Base-by-base conservation (phyloP, 2,888 invertebrate genomes). In the Scaptomyza polygonia region DNA sequence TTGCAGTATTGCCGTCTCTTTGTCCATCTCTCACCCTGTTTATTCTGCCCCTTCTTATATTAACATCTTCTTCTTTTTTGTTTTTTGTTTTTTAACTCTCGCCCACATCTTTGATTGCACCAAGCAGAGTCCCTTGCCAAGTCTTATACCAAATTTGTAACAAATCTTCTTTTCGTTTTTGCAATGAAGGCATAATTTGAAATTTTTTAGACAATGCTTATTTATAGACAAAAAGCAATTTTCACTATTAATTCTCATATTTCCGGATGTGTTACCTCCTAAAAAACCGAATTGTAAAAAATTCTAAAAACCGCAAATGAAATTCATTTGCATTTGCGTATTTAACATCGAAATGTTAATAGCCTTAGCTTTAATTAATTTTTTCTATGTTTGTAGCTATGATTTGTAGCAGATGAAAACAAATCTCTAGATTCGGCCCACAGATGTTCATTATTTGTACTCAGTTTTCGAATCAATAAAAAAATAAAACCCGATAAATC, bases 21-120 rank as follows among this genome's bases (percentile, higher is more conserved):
- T 16, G 40, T 45, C 42, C 45, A 42, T 49, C 53, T 42, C 49
- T 16, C 27, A 25, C n/a, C 40, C 42, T 9, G 11, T 12, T 32
- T 36, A 12, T 39, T 48, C 44, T 18, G 12, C 51, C 29, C n/a
- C 16, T 47, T 32, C 11, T 45, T 42, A 32, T 67, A 59, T 54
- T 45, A 59, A 27, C 16, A 53, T 45, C 18, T 21, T 6, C 18
- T 48, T 51, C 2, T 8, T 55, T 52, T 62, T n/a, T n/a, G n/a
- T n/a, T n/a, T n/a, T n/a, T n/a, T n/a, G n/a, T n/a, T 52, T 34
- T 30, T 36, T 14, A 54, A 54, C 54, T 62, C 58, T 55, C 74
- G 63, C 85, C 82, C 79, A 86, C 79, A 71, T 66, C 53, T 64
- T 67, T 67, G 54, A 73, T 71, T 68, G 68, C 64, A 27, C 39